Conservation (phyloP, 1,140 invertebrate genomes). For the Bombus turneri region DNA sequence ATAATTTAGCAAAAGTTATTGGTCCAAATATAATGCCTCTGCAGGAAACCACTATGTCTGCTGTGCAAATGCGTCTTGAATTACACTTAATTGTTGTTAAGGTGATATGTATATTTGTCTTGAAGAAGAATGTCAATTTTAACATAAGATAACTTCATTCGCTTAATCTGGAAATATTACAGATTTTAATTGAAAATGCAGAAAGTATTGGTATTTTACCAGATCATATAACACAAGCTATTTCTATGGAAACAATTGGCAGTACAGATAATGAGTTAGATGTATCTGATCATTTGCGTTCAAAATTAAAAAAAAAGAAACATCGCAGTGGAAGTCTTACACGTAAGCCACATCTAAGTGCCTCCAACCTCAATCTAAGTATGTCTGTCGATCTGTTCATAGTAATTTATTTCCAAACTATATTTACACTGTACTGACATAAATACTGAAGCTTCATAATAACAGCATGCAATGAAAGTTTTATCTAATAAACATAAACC, state of each 20-base stretch:
- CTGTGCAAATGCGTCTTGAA: conserved; percentile 84
- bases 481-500: not conserved
- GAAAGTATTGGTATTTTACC: conserved; percentile 88
- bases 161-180: conserved; percentile 67
- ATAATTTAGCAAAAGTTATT: conserved; percentile 91
- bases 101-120: conserved; percentile 74
- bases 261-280: conserved; percentile 83
- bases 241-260: conserved; percentile 80
- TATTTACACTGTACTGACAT: not conserved
- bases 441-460: not conserved
- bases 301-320: conserved; percentile 86
- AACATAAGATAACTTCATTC: conserved; percentile 11
- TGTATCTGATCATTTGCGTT: conserved; percentile 76
- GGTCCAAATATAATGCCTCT: conserved; percentile 93
- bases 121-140: conserved; percentile 26
- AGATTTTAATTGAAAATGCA: conserved; percentile 91
- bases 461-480: not conserved
- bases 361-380: conserved; percentile 74
- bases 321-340: conserved; percentile 91
- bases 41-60: conserved; percentile 83
- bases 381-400: conserved; percentile 65
- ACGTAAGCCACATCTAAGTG: conserved; percentile 84
- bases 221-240: conserved; percentile 81
- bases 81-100: conserved; percentile 86
- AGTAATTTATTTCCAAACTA: conserved; percentile 1